These are phyloP conservation scores for Pandemis heparana DNA, from an alignment of 2,888 invertebrate species.

Conservation along the genomic window DNA sequence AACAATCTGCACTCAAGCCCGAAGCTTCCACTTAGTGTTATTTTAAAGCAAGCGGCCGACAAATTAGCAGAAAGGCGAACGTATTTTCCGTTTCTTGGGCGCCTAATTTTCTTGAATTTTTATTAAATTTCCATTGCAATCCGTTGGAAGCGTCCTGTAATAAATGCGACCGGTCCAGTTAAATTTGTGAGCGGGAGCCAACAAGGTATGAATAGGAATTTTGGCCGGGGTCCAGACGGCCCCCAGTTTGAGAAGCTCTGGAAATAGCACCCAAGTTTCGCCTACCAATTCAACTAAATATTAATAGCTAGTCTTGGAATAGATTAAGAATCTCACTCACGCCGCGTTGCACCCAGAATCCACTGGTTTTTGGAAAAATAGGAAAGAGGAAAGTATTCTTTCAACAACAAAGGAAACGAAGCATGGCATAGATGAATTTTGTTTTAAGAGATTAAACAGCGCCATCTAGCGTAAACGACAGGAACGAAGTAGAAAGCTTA, in stretches of 20 bases:
- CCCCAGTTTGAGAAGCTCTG: constrained; percentile 53
- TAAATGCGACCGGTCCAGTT: constrained; percentile 57
- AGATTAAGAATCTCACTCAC: not conserved
- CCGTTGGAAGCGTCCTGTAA: constrained; percentile 52
- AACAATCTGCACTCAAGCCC: no score
- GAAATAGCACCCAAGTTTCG: constrained; percentile 40
- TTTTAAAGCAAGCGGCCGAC: not conserved
- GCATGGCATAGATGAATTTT: not conserved
- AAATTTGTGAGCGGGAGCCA: constrained; percentile 65
- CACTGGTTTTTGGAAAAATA: not conserved
- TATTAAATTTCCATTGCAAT: constrained; percentile 50
- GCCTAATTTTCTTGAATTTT: constrained; percentile 29
- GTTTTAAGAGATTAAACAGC: constrained; percentile 29
- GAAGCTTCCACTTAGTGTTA: not conserved
- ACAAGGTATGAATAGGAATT: constrained; percentile 69
- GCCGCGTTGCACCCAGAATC: not conserved
- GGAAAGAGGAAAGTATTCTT: not conserved
- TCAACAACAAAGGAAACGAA: not conserved
- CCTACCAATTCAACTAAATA: constrained; percentile 34
- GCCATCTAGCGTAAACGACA: constrained; percentile 49
- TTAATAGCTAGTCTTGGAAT: constrained; percentile 26
- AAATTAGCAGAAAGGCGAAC: not conserved
- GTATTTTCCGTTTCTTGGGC: not conserved
- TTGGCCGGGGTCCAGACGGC: constrained; percentile 67
- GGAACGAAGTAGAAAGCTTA: constrained; percentile 13